A percentile compares a stretch with the other conserved stretches of the same genome.
Conservation (phyloP, 2,797 vertebrate genomes). For the Darevskia nairensis region DNA sequence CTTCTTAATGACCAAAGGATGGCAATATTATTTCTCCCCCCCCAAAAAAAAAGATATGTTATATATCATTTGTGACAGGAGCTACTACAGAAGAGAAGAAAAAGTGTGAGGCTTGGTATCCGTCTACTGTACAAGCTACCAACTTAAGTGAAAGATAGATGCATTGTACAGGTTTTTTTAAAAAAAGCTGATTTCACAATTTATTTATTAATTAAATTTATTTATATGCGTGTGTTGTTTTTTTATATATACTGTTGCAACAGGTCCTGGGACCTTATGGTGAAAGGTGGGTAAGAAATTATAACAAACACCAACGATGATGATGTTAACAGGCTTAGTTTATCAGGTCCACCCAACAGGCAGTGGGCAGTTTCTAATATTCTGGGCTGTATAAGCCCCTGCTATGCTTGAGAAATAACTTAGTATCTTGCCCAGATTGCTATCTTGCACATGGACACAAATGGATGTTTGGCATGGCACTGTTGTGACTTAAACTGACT, state of each 20-base stretch:
- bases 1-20: conserved; percentile 50
- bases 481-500: no score
- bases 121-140: neutral
- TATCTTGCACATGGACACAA: no score
- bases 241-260: no score
- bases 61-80: conserved; percentile 26
- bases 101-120: neutral
- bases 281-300: no score
- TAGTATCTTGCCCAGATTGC: no score
- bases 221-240: no score
- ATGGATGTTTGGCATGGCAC: no score
- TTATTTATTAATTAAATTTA: no score
- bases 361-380: neutral
- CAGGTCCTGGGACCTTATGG: no score
- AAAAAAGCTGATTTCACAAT: no score
- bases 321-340: neutral
- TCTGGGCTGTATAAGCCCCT: neutral
- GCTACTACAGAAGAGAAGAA: fast-evolving
- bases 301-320: no score
- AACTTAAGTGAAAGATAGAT: neutral
- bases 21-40: conserved; percentile 25
- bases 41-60: neutral
- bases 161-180: no score
- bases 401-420: neutral
- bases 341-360: neutral